Evolutionary conservation across 2,888 invertebrate species (phyloP).

Genomic region (Dryocosmus kuriphilus): DNA sequence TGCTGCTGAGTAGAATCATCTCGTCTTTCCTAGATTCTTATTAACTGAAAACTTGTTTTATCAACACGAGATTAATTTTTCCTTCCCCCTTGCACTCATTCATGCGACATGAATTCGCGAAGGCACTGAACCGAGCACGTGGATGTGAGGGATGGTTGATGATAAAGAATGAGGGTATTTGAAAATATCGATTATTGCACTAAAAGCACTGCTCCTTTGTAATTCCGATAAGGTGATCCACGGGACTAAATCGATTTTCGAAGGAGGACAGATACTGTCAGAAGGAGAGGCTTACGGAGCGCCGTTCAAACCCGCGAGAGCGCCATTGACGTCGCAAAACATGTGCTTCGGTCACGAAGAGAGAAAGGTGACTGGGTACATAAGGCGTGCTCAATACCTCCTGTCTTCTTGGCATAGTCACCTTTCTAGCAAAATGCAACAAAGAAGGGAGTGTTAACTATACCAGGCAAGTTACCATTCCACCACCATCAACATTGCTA

Average conservation of each 20-base stretch:
- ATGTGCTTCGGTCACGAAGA: constrained; percentile 76
- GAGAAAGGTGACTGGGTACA: constrained; percentile 75
- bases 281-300: constrained; percentile 40
- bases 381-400: constrained; percentile 68
- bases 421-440: constrained; percentile 74
- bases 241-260: background rate
- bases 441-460: constrained; percentile 67
- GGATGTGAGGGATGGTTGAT: background rate
- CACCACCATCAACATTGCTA: constrained; percentile 11
- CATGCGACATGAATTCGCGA: background rate
- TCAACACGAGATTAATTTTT: constrained; percentile 8
- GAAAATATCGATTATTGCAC: background rate
- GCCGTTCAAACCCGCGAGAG: constrained; percentile 58
- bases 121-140: constrained; percentile 22
- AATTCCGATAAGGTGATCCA: background rate
- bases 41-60: background rate
- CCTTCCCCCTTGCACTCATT: constrained; percentile 21
- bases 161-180: background rate
- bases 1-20: constrained; percentile 66
- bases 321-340: constrained; percentile 68
- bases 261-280: constrained; percentile 7
- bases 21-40: constrained; percentile 45
- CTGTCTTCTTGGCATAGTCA: constrained; percentile 74
- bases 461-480: constrained; percentile 35
- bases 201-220: constrained; percentile 16